Conservation (phyloP, 2,797 vertebrate genomes). For the Micropoecilia bifurca region DNA sequence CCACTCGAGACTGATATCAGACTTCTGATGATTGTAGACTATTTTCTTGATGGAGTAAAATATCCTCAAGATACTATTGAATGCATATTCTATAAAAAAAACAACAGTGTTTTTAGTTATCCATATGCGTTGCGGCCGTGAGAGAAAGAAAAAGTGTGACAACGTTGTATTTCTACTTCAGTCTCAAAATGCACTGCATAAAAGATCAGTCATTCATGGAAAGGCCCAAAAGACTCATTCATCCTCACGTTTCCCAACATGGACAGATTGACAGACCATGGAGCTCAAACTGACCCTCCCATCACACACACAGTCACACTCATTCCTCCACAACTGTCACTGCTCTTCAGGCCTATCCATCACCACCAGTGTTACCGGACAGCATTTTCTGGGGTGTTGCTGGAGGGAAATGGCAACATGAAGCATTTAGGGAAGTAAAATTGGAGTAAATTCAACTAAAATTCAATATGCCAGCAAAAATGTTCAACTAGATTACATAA, state of each 20-base stretch:
- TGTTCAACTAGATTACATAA: neutral
- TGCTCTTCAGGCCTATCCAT: slow-evolving; percentile 44
- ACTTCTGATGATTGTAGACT: neutral
- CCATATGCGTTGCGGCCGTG: neutral
- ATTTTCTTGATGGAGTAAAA: neutral
- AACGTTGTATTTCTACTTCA: neutral
- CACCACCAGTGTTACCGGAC: slow-evolving; percentile 29
- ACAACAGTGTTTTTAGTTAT: neutral
- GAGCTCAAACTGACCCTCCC: slow-evolving; percentile 46
- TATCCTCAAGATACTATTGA: neutral
- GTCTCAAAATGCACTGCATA: neutral
- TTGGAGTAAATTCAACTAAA: neutral
- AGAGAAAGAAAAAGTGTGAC: neutral
- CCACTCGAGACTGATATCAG: neutral
- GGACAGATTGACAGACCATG: slow-evolving; percentile 33
- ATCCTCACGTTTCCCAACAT: slow-evolving; percentile 34
- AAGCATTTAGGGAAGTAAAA: neutral
- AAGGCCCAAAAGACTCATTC: slow-evolving; percentile 43
- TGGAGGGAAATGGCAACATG: neutral
- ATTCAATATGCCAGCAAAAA: neutral
- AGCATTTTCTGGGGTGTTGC: neutral
- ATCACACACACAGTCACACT: slow-evolving; percentile 4
- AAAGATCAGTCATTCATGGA: slow-evolving; percentile 4
- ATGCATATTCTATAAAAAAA: neutral
- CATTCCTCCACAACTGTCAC: slow-evolving; percentile 20